These are phyloP conservation scores for Melanocharis versteri DNA, from an alignment of 2,113 vertebrate species.

Conservation along the genomic window DNA sequence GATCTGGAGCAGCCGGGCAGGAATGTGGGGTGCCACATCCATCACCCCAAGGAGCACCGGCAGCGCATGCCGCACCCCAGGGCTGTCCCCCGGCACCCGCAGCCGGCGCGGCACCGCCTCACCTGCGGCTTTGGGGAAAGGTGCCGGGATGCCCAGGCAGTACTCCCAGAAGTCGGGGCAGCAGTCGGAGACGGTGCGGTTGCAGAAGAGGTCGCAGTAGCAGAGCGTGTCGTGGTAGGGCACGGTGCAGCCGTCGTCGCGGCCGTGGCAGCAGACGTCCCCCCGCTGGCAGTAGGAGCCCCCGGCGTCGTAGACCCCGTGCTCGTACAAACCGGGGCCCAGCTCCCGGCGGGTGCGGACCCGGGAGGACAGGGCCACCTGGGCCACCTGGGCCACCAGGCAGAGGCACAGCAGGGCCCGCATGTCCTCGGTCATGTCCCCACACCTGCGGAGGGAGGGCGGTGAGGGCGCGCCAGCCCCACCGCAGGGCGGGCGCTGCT, in stretches of 20 bases:
- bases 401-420: conserved; percentile 68
- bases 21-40: accelerated
- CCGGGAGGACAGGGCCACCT: not conserved
- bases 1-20: accelerated
- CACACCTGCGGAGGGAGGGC: not conserved
- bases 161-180: conserved; percentile 97
- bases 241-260: conserved; percentile 86
- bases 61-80: accelerated
- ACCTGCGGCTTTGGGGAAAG: conserved; percentile 60
- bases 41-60: not conserved
- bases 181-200: conserved; percentile 94
- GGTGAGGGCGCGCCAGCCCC: not conserved
- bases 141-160: conserved; percentile 85
- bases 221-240: conserved; percentile 93
- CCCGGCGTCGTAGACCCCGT: conserved; percentile 84
- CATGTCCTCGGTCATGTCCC: conserved; percentile 3
- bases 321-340: conserved; percentile 79
- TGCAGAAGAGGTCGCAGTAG: conserved; percentile 98
- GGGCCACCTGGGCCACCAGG: conserved; percentile 57
- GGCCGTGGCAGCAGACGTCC: conserved; percentile 86
- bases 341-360: conserved; percentile 76
- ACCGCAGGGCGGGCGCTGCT: accelerated
- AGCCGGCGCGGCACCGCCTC: not conserved
- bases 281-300: conserved; percentile 86
- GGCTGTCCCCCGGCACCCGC: not conserved